Evolutionary conservation across 1,140 invertebrate species (phyloP).

Genomic region (Hetaerina americana): DNA sequence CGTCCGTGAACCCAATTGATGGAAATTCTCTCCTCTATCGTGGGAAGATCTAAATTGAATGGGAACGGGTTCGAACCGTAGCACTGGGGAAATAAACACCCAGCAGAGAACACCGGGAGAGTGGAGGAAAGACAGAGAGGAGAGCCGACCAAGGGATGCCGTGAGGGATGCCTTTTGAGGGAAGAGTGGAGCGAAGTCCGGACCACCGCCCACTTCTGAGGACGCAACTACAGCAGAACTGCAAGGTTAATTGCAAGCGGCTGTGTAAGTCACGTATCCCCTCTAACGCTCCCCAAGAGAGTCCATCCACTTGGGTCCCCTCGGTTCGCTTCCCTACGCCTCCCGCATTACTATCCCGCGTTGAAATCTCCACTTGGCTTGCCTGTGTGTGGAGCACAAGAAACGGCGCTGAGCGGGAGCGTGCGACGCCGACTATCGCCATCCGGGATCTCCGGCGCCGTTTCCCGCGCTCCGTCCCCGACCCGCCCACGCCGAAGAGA

Average conservation of each 20-base stretch:
- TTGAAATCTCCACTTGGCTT: not conserved
- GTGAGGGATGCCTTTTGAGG: too few relatives aligned
- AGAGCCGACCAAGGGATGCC: not conserved
- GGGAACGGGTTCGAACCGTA: not conserved
- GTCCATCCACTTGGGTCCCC: too few relatives aligned
- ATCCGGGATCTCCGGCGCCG: not conserved
- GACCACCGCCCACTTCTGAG: not conserved
- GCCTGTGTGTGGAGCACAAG: not conserved
- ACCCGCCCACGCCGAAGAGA: not conserved
- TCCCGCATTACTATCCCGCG: not conserved
- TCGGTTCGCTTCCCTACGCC: not conserved
- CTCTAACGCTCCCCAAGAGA: too few relatives aligned
- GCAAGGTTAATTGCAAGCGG: not conserved
- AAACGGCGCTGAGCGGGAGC: not conserved
- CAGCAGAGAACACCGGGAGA: not conserved
- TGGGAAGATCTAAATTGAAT: not conserved
- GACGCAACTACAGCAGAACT: not conserved
- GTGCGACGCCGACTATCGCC: not conserved
- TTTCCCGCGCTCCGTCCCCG: not conserved
- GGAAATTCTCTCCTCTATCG: not conserved
- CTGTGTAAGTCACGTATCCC: not conserved
- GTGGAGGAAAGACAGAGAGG: not conserved
- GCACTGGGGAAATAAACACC: not conserved
- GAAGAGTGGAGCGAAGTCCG: too few relatives aligned
- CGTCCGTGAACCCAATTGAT: not conserved